Percentiles rank a stretch among this genome's conserved stretches.
These are phyloP conservation scores for Quiscalus mexicanus DNA, from an alignment of 2,113 vertebrate species.

Conservation along the genomic window DNA sequence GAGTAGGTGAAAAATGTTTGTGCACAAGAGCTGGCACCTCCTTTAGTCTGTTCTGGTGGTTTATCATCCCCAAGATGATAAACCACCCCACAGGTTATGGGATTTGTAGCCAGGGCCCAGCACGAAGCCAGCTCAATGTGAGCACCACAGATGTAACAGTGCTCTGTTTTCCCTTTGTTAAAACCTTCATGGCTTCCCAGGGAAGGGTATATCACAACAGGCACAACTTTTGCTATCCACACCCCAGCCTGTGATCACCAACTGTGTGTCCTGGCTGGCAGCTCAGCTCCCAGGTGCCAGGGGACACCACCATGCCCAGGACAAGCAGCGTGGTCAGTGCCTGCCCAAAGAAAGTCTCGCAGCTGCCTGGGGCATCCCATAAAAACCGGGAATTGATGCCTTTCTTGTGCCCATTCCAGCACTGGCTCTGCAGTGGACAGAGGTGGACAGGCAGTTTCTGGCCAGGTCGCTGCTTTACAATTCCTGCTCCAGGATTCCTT, in stretches of 20 bases:
- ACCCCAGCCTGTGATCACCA: accelerated
- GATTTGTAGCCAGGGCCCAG: not conserved
- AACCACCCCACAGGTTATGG: not conserved
- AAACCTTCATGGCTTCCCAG: not conserved
- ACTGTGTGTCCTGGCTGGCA: no score
- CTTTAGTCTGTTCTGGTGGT: not conserved
- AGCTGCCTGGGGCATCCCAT: not conserved
- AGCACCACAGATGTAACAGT: accelerated
- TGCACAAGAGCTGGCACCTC: not conserved
- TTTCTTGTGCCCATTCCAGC: not conserved
- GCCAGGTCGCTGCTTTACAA: not conserved
- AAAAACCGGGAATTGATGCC: not conserved
- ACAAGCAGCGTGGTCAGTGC: accelerated
- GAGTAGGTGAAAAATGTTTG: not conserved
- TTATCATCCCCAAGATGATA: not conserved
- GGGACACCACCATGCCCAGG: accelerated
- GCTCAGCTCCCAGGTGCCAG: not conserved
- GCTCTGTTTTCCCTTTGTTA: not conserved
- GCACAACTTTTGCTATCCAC: accelerated
- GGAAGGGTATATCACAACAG: not conserved
- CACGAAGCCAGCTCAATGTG: not conserved
- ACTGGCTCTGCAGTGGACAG: not conserved
- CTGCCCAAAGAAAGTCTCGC: not conserved
- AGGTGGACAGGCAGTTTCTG: not conserved
- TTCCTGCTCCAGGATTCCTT: not conserved